These are phyloP conservation scores for Sebastes trivittatus DNA, from an alignment of 2,797 vertebrate species.

Conservation along the genomic window DNA sequence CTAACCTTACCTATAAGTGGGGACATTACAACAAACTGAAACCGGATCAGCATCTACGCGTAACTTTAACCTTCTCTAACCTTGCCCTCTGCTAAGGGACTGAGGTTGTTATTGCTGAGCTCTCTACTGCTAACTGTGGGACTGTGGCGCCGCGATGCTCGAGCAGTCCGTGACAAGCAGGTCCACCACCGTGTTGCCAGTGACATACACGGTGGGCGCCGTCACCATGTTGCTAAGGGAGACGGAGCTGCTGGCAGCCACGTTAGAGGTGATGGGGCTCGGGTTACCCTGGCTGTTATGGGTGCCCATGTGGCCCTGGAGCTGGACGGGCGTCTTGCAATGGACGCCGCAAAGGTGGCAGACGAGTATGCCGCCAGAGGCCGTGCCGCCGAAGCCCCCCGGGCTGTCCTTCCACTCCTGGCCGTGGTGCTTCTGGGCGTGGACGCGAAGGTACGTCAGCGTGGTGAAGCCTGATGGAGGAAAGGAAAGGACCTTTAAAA, in stretches of 20 bases:
- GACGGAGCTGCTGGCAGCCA: conserved; percentile 73
- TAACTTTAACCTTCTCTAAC: conserved; percentile 57
- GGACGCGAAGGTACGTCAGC: conserved; percentile 92
- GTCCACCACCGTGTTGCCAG: conserved; percentile 81
- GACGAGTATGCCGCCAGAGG: conserved; percentile 80
- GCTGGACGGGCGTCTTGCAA: conserved; percentile 94
- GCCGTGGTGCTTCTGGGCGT: conserved; percentile 94
- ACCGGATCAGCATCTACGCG: conserved; percentile 58
- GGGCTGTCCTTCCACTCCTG: conserved; percentile 91
- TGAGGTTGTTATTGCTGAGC: conserved; percentile 53
- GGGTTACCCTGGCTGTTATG: conserved; percentile 71
- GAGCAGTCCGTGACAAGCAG: conserved; percentile 86
- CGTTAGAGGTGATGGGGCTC: conserved; percentile 69
- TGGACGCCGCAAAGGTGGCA: conserved; percentile 93
- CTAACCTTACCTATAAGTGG: conserved; percentile 30
- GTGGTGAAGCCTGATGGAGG: conserved; percentile 89
- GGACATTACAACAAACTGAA: conserved; percentile 44
- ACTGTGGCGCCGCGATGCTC: conserved; percentile 81
- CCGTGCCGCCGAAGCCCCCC: conserved; percentile 84
- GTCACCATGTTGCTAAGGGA: conserved; percentile 83
- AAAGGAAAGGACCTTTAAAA: not conserved
- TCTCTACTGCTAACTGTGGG: conserved; percentile 82
- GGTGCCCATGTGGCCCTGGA: conserved; percentile 94
- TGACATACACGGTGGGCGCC: conserved; percentile 79
- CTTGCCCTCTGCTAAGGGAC: conserved; percentile 52